Evolutionary conservation across 1,140 invertebrate genomes (phyloP), one percentile per base, ranked within the genome.

Genomic region (Tachypleus tridentatus): DNA sequence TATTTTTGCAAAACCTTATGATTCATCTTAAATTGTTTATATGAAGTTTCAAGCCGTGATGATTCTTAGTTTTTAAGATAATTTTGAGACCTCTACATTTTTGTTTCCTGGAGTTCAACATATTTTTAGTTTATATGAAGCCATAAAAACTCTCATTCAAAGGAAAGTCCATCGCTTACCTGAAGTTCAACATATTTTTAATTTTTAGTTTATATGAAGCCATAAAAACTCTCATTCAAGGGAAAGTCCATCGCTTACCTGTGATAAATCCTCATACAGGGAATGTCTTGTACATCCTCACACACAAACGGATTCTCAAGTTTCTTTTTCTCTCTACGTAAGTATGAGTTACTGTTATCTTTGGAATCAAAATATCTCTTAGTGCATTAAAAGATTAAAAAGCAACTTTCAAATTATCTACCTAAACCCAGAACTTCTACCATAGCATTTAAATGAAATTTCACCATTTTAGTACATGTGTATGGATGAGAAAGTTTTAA

Each of bases 211-310:
- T 98, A 58, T 97, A 86, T 77, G 93, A 97, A 73, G 95, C 95
- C 58, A 94, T 98, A 70, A 85, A 86, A 76, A 90, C 86, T 69
- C 82, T 98, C 67, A 92, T 97, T 69, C 86, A 87, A 71, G 94
- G 93, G 78, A 85, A 89, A 78, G 97, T 99, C 72, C 97, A 99
- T 82, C 84, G 97, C 74, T 82, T 98, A 73, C 96, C 97, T 72
- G 94, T 99, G 66, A 93, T 99, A 74, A 95, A 98, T 79, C 86
- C 87, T 10, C 82, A 86, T 58, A 96, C 94, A n/a, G 94, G 94
- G 76, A 97, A 98, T 79, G 96, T 98, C 69, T 84, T 98, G 62
- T 98, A 98, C 77, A 98, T 99, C 77, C 84, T 99, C 68, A 99
- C 97, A 60, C 97, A 99, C 78, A 99, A 99, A 80, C 84, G 97